Evolutionary conservation across 2,888 invertebrate species (phyloP).

Genomic region (Tiliacea citrago): DNA sequence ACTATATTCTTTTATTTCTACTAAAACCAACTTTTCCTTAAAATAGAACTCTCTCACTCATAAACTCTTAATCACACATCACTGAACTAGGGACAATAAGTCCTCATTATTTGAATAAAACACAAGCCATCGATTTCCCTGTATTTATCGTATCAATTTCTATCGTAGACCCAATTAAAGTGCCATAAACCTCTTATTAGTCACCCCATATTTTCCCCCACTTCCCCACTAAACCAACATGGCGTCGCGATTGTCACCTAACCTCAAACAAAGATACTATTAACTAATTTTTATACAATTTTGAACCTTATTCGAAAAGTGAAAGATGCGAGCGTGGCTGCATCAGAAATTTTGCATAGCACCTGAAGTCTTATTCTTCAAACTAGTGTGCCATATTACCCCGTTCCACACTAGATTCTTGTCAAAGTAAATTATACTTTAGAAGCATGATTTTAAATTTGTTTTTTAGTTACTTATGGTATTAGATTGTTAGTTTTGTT

Average conservation of each 20-base stretch:
- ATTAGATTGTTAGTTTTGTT: slow-evolving; percentile 79
- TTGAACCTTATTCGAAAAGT: slow-evolving; percentile 8
- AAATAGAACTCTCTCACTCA: background rate
- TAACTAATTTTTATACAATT: slow-evolving; percentile 50
- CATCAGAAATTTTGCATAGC: slow-evolving; percentile 66
- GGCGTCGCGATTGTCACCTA: slow-evolving; percentile 90
- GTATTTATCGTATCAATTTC: slow-evolving; percentile 81
- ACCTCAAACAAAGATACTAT: slow-evolving; percentile 72
- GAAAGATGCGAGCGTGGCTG: slow-evolving; percentile 62
- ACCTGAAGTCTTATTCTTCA: slow-evolving; percentile 86
- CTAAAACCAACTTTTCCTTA: background rate
- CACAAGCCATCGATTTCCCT: slow-evolving; percentile 71
- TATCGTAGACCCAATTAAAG: slow-evolving; percentile 86
- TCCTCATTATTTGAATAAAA: slow-evolving; percentile 77
- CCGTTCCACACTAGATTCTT: slow-evolving; percentile 71
- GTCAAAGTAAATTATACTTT: slow-evolving; percentile 65
- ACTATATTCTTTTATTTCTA: background rate
- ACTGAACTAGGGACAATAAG: slow-evolving; percentile 18
- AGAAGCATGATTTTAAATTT: slow-evolving; percentile 39
- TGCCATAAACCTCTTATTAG: slow-evolving; percentile 87
- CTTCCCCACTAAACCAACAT: slow-evolving; percentile 87
- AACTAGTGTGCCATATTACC: slow-evolving; percentile 84
- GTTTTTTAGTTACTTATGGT: slow-evolving; percentile 49
- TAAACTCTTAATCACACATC: slow-evolving; percentile 20
- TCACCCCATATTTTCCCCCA: slow-evolving; percentile 82